Conservation (phyloP, 2,113 vertebrate genomes). For the Misgurnus anguillicaudatus region DNA sequence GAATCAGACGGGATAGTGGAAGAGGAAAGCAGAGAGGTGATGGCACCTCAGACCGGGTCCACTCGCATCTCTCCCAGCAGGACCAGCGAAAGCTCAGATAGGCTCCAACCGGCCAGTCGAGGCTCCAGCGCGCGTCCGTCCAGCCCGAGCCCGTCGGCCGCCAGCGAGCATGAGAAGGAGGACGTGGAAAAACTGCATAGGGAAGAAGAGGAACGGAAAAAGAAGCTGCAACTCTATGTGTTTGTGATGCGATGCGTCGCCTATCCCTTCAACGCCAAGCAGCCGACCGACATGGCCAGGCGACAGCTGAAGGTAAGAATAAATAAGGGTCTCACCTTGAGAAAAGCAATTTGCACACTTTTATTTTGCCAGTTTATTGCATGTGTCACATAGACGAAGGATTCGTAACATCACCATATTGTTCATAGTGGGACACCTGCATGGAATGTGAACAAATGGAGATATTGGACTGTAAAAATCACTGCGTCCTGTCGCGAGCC, state of each 20-base stretch:
- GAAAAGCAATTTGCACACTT: constrained; percentile 56
- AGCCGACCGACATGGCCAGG: constrained; percentile 97
- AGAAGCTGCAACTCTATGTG: constrained; percentile 95
- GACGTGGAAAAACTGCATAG: constrained; percentile 92
- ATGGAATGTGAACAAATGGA: constrained; percentile 21
- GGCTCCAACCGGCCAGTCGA: constrained; percentile 80
- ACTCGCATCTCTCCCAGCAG: constrained; percentile 87
- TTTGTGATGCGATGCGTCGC: constrained; percentile 98
- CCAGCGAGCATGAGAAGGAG: constrained; percentile 94
- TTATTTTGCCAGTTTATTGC: neutral
- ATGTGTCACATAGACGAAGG: neutral
- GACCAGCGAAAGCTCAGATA: constrained; percentile 85
- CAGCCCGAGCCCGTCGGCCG: constrained; percentile 88
- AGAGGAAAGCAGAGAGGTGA: constrained; percentile 89
- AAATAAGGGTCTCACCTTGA: constrained; percentile 54
- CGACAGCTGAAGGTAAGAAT: constrained; percentile 94
- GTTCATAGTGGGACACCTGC: constrained; percentile 31
- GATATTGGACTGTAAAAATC: constrained; percentile 42
- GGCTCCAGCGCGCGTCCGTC: constrained; percentile 81
- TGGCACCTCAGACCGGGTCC: constrained; percentile 80
- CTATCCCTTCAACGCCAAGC: constrained; percentile 97
- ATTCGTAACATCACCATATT: constrained; percentile 30
- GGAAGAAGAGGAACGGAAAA: constrained; percentile 95
- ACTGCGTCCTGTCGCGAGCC: constrained; percentile 9
- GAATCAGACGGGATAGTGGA: constrained; percentile 93